Percentiles rank a stretch among this genome's conserved stretches.
These are phyloP conservation scores for Cheilosia vulpina DNA, from an alignment of 2,888 invertebrate genomes.

Conservation along the genomic window DNA sequence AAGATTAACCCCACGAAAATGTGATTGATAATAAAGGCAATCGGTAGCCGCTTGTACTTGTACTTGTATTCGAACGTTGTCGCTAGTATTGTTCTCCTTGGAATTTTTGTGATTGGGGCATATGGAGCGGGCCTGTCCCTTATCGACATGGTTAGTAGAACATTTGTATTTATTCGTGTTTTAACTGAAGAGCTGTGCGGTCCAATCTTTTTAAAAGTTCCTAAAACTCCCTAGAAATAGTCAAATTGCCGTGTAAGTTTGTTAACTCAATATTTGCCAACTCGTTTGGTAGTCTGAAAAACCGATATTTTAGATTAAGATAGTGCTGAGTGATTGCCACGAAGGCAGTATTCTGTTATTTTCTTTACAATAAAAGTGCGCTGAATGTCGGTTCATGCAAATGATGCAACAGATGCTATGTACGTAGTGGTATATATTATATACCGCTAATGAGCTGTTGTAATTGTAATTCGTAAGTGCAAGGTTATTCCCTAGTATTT, in stretches of 20 bases:
- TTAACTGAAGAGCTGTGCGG: conserved; percentile 56
- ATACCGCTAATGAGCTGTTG: not conserved
- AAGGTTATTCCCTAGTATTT: conserved; percentile 10
- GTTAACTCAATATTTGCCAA: not conserved
- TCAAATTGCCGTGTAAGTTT: conserved; percentile 20
- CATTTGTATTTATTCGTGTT: conserved; percentile 61
- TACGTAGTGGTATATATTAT: not conserved
- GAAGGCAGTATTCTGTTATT: conserved; percentile 8
- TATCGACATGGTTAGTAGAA: conserved; percentile 63
- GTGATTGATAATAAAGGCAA: conserved; percentile 62
- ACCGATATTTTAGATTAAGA: not conserved
- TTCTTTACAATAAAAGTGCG: not conserved
- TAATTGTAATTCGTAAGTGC: not conserved
- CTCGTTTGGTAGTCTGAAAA: not conserved
- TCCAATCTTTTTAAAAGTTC: conserved; percentile 16
- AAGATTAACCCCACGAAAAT: conserved; percentile 46
- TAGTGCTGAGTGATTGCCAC: conserved; percentile 30
- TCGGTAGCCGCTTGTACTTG: conserved; percentile 35
- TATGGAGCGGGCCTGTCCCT: conserved; percentile 62
- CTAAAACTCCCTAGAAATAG: conserved; percentile 2
- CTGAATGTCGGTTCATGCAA: not conserved
- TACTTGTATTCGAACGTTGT: conserved; percentile 32
- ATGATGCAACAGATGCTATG: conserved; percentile 14
- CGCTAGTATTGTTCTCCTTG: conserved; percentile 33
- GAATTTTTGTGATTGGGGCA: conserved; percentile 52